Evolutionary conservation across 2,888 invertebrate species (phyloP), one percentile per base, ranked within the genome.

Genomic region (Lycaena phlaeas): DNA sequence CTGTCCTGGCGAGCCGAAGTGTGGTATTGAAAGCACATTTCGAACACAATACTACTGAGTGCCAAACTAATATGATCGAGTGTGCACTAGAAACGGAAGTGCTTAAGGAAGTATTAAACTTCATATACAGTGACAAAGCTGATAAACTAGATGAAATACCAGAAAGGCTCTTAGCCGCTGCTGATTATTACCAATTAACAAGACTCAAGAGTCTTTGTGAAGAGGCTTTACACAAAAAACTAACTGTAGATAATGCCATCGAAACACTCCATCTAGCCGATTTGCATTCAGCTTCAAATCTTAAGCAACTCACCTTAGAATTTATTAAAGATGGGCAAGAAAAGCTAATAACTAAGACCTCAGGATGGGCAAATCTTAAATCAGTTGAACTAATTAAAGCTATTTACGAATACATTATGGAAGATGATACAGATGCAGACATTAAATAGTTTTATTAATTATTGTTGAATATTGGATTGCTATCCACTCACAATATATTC

Each of bases 301-400:
- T 84, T 6, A 77, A 71, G 43, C 65, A 69, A 41, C 54, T 69
- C 9, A 76, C 78, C 1, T 54, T 82, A 10, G 82, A 82, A 45
- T 84, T 79, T 36, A 78, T 84, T 6, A 79, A 78, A 50, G 82
- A 82, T 54, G 84, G 82, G 2, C 76, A 81, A 54, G 77, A 77
- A 1, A 68, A 66, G 40, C 55, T 77, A 9, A 78, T 84, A 4
- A 77, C 76, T 2, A 76, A 76, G 48, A 82, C 82, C 22, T 70
- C 75, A 7, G 78, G 78, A 0, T 84, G 84, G 84, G 57, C 63
- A 1, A 68, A 66, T 37, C 64, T 82, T 0, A 70, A 81, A 40
- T 79, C 79, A 14, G 73, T 81, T 11, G 70, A 76, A 38, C 55
- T 82, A 18, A 73, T 82, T 3, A 84, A 82, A 53, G 64, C 59